Base-by-base conservation (phyloP, 1,140 invertebrate species). In the Euura lappo region DNA sequence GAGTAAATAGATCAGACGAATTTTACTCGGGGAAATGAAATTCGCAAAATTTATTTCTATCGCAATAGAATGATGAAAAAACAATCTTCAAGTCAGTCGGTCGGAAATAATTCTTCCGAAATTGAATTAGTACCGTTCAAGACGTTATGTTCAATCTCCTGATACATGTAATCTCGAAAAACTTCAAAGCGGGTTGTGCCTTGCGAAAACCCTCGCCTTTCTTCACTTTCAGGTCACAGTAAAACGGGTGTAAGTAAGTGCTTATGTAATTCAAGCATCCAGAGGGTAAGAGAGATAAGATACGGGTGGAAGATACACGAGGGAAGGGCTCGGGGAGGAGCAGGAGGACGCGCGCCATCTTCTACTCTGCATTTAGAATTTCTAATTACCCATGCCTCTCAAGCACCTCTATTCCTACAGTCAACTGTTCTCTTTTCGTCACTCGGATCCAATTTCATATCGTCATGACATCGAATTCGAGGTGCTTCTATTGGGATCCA, bases 1-100 rank as follows among this genome's bases (percentile, higher is more conserved):
- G 80, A 80, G 77, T 74, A 84, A 85, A 84, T 82, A 81, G 84
- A 83, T 81, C 78, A 44, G 80, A 77, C 71, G 78, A 78, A 60
- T 11, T 11, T 60, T 11, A 8, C 13, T n/a, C 3, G 13, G 4
- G 51, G 6, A n/a, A 60, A 60, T 11, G 13, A 60, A 8, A 60
- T n/a, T 60, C 13, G 10, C 51, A 3, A n/a, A 28, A 28, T 1
- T 28, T 28, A 28, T 28, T 28, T 28, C 0, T 28, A 28, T 28
- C 28, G 28, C 28, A 28, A 1, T 28, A 28, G 28, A 28, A 28
- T 28, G 28, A 28, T 28, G 28, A 28, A 28, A 28, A 28, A 28
- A 28, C 28, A 28, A 28, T 28, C 51, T 60, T n/a, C 13, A 2
- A 60, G 13, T 11, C 51, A 60, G 8, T 60, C 51, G 51, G 3